Percentiles rank a stretch among this genome's conserved stretches.
Conservation (phyloP, 1,140 invertebrate species). For the Zaprionus davidi region DNA sequence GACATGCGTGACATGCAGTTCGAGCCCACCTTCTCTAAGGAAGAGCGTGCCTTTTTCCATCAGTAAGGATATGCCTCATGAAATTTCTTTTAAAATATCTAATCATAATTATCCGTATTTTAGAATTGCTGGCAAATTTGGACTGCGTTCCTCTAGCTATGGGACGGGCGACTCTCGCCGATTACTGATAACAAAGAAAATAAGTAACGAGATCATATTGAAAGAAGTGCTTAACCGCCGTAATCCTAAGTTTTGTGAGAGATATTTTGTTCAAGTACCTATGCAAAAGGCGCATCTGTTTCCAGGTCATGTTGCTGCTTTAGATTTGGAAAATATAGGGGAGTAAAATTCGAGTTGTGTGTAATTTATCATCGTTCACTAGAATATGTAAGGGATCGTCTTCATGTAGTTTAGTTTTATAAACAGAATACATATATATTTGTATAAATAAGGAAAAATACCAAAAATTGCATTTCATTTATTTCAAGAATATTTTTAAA, state of each 20-base stretch:
- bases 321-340: conserved; percentile 60
- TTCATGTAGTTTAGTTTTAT: neutral
- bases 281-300: conserved; percentile 70
- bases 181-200: conserved; percentile 84
- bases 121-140: conserved; percentile 81
- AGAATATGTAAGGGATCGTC: conserved; percentile 47
- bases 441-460: neutral
- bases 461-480: neutral
- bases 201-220: conserved; percentile 55
- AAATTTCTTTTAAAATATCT: neutral
- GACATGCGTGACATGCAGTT: conserved; percentile 88
- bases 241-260: conserved; percentile 70
- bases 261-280: conserved; percentile 81
- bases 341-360: conserved; percentile 24
- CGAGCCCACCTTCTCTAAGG: conserved; percentile 88
- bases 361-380: conserved; percentile 34
- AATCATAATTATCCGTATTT: neutral
- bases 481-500: neutral
- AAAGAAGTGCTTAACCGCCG: conserved; percentile 61
- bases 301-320: conserved; percentile 66
- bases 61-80: conserved; percentile 82
- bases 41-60: conserved; percentile 89
- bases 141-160: conserved; percentile 86
- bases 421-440: neutral
- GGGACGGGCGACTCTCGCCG: conserved; percentile 85